Evolutionary conservation across 2,797 vertebrate genomes (phyloP), one percentile per base, ranked within the genome.

Genomic region (Steatocranus sp.): DNA sequence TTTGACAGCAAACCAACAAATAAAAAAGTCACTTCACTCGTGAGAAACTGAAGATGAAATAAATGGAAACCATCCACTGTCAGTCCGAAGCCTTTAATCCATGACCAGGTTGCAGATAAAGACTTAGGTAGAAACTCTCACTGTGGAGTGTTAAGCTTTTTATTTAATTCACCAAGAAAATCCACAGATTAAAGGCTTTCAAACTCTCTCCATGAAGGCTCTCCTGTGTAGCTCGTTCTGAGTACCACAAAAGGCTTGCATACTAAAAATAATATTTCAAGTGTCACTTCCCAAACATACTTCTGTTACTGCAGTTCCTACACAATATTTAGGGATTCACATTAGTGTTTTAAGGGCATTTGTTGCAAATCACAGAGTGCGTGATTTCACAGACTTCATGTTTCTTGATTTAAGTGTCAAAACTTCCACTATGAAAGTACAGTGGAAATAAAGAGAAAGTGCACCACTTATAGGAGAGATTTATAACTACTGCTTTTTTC

Each of bases 391-490:
- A 73, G 68, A 73, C 25, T 48, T 49, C 25, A n/a, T 70, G 25
- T 46, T 73, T 12, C 25, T 73, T 48, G 68, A 73, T 73, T 27
- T 11, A 70, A 70, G 68, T 32, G 43, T 73, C 25, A 73, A 73
- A n/a, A 30, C 25, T 9, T 73, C 43, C 41, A 30, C 25, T 12
- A 14, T 18, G 25, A n/a, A 73, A 49, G 68, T 54, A 14, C 15
- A 56, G 12, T 15, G 3, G 23, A 84, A 85, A 68, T 25, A 74
- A 87, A 90, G 89, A 79, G 83, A 88, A 93, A 92, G 85, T 78
- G 89, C 87, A 80, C 88, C 90, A 86, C 90, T 89, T 84, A 61
- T 84, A 86, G 92, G 91, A 86, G 1, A 46, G 12, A 83, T 84
- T 84, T 7, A 80, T 41, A 85, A 93, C 73, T 90, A 51, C 90